Evolutionary conservation across 1,140 invertebrate species (phyloP), one percentile per base, ranked within the genome.

Genomic region (Venustaconcha ellipsiformis): DNA sequence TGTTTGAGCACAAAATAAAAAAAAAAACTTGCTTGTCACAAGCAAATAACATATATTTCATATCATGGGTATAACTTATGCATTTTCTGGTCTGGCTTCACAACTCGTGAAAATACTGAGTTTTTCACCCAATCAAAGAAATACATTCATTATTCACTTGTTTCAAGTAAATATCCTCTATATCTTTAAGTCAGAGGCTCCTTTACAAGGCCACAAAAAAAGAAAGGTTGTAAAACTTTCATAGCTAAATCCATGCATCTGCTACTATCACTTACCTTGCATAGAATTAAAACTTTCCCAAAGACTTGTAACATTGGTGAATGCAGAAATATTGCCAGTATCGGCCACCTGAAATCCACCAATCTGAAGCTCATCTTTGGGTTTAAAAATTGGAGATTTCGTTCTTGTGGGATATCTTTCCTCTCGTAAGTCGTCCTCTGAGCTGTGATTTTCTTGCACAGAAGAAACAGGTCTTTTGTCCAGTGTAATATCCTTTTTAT

Each of bases 211-310:
- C 12, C 13, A 17, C 26, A 14, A 23, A 14, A n/a, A 72, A 14
- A 72, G 14, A 67, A 67, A 12, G 17, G 13, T 18, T 23, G 30
- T 70, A 70, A 26, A 26, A 37, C 48, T 70, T 14, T 55, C 20
- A 23, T 48, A 69, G 30, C 6, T 20, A 60, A 60, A 8, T 66
- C 17, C 48, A 14, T 26, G 18, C 18, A n/a, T n/a, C 14, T 8
- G 11, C 11, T 15, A 17, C 14, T 59, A 70, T 20, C 48, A 66
- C 20, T 59, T 56, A 78, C 64, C 70, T 57, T 17, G 70, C 18
- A 58, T 12, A 70, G 77, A 79, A 20, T 62, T 67, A 30, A 78
- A 77, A 55, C 82, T 85, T 68, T 82, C 84, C 84, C 84, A 85
- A 0, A 84, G 76, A 37, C 82, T 83, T 1, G 81, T 84, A 48